Conservation (phyloP, 2,797 vertebrate genomes). For the Arrhamphus sclerolepis region DNA sequence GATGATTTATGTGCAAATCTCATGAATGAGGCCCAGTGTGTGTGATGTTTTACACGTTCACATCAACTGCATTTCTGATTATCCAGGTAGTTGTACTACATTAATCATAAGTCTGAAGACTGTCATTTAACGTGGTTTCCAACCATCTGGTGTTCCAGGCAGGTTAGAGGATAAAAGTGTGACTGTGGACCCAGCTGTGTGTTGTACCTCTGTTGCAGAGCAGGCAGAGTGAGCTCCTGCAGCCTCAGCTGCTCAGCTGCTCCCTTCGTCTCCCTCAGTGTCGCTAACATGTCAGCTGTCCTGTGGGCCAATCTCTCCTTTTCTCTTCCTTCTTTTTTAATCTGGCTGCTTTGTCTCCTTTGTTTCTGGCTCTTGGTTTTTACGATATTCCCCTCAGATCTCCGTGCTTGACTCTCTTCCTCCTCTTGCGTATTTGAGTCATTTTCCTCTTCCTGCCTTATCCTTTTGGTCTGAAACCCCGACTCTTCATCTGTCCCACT, state of each 20-base stretch:
- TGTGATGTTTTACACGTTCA: too few species aligned
- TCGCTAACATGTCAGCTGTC: conserved; percentile 72
- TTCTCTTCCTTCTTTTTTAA: conserved; percentile 48
- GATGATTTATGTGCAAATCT: too few species aligned
- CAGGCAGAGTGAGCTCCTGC: conserved; percentile 87
- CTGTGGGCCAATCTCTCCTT: conserved; percentile 61
- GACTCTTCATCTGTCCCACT: conserved; percentile 15
- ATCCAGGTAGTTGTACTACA: too few species aligned
- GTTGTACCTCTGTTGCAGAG: conserved; percentile 88
- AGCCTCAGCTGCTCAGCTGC: conserved; percentile 80
- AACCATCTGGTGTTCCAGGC: too few species aligned
- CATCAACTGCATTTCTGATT: too few species aligned
- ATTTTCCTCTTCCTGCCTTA: conserved; percentile 11
- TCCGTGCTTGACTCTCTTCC: conserved; percentile 24
- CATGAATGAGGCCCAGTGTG: too few species aligned
- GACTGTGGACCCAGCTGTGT: background rate
- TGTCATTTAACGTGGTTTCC: background rate
- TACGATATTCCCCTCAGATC: conserved; percentile 5
- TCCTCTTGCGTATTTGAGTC: conserved; percentile 13
- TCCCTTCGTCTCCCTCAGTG: conserved; percentile 80
- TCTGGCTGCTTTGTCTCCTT: conserved; percentile 19
- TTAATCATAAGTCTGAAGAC: background rate
- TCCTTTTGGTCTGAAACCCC: conserved; percentile 16
- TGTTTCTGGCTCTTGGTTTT: conserved; percentile 20
- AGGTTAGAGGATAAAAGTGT: background rate